Evolutionary conservation across 2,113 vertebrate species (phyloP).

Genomic region (Triplophysa dalaica): DNA sequence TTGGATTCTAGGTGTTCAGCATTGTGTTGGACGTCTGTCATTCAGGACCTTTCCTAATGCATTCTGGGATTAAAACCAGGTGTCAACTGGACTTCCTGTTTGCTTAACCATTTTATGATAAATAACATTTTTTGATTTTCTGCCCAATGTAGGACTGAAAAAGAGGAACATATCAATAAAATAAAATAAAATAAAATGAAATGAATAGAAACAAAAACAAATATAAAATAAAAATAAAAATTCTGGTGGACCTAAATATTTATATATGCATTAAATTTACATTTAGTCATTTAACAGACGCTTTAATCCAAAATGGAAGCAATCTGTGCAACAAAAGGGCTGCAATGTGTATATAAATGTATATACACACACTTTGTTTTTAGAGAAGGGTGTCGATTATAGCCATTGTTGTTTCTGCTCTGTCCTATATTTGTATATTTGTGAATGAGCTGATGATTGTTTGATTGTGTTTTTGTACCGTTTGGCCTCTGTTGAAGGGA

Average conservation of each 20-base stretch:
- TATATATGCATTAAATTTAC: too few relatives aligned
- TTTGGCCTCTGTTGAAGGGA: not conserved
- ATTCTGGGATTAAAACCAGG: slow-evolving; percentile 44
- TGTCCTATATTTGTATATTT: slow-evolving; percentile 21
- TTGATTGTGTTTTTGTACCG: slow-evolving; percentile 18
- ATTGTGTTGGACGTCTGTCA: slow-evolving; percentile 44
- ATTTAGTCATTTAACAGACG: too few relatives aligned
- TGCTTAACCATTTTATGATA: slow-evolving; percentile 31
- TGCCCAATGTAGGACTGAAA: not conserved
- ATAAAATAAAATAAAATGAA: too few relatives aligned
- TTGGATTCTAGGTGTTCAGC: not conserved
- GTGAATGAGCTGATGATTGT: not conserved
- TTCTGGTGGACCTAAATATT: not conserved
- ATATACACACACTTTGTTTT: slow-evolving; percentile 4
- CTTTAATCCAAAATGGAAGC: too few relatives aligned
- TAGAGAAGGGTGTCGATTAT: not conserved
- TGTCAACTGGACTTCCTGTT: slow-evolving; percentile 51
- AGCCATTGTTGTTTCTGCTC: slow-evolving; percentile 30
- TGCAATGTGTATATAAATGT: too few relatives aligned
- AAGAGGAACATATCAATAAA: too few relatives aligned
- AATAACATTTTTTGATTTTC: slow-evolving; percentile 5
- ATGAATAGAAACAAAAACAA: too few relatives aligned
- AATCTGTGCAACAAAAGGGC: too few relatives aligned
- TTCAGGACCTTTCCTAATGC: slow-evolving; percentile 52
- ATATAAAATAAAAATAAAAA: not conserved